Conservation (phyloP, 2,113 vertebrate genomes). For the Sialia sialis region DNA sequence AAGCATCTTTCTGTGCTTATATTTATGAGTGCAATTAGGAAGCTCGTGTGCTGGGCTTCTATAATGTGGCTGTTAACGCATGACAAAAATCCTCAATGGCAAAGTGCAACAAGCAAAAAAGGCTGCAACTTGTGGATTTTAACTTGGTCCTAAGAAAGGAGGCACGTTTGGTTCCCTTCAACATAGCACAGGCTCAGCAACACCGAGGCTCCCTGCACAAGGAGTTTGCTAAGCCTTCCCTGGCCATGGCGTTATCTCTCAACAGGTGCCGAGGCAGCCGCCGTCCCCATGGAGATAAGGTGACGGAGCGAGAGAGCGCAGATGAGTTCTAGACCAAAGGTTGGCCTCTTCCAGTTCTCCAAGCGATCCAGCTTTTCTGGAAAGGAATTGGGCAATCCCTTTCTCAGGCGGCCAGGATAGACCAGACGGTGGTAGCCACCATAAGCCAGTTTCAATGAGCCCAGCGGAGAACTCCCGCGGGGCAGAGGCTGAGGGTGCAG, state of each 20-base stretch:
- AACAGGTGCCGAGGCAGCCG: background rate
- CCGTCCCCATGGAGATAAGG: background rate
- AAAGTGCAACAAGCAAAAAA: background rate
- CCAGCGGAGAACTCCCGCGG: background rate
- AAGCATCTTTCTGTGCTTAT: background rate
- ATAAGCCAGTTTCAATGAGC: background rate
- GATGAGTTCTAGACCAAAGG: background rate
- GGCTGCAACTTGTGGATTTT: background rate
- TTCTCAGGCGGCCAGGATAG: background rate
- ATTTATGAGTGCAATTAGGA: background rate
- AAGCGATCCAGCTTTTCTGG: background rate
- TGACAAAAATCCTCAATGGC: background rate
- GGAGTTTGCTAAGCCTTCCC: background rate
- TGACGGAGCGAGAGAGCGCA: background rate
- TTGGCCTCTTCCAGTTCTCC: background rate
- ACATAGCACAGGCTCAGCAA: rapidly evolving
- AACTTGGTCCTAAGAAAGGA: background rate
- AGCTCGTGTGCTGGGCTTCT: background rate
- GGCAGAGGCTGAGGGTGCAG: background rate
- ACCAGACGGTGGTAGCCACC: background rate
- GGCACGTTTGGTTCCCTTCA: background rate
- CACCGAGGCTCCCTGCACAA: background rate
- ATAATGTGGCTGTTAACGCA: background rate
- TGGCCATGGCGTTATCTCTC: background rate
- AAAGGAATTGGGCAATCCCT: background rate